Evolutionary conservation across 2,888 invertebrate genomes (phyloP), one percentile per base, ranked within the genome.

Genomic region (Oscheius myriophilus): DNA sequence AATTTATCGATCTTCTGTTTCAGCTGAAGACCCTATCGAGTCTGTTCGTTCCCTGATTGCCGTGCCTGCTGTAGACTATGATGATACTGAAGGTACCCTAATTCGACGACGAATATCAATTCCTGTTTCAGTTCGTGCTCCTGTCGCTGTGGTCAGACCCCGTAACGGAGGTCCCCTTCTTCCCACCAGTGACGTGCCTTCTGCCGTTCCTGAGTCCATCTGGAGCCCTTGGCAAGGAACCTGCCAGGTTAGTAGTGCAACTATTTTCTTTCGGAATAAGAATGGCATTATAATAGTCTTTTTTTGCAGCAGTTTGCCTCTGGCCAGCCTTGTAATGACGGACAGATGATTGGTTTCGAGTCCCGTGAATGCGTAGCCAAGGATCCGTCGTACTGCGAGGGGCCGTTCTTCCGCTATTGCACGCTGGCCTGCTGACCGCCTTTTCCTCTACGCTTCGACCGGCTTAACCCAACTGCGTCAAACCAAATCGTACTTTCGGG

Each of bases 351-450:
- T 67, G 86, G 86, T 14, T 86, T 87, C 69, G 85, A 86, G 66
- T 80, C 84, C 12, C 81, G 86, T 18, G 84, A 84, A 72, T 86
- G 86, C 67, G 75, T 85, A 26, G 86, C 86, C 25, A 84, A 83
- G 63, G 81, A 83, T 61, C 84, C 86, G 6, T 66, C 76, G 14
- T 67, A 76, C 54, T 86, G 86, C 64, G 81, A 80, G 58, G 86
- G 86, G 26, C 86, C 86, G 18, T 86, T 84, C 79, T 87, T 86
- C 79, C 65, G 85, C 39, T 85, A 85, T 62, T 85, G 85, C 69
- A 81, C 81, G 11, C 69, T 84, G 12, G 21, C 51, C 14, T 78
- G 75, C 62, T 78, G 68, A 65, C 18, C 49, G 33, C 33, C 33
- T 33, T 61, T 59, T 49, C 18, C 25, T n/a, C 33, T 43, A 58